These are phyloP conservation scores for Aphis gossypii DNA, from an alignment of 1,140 invertebrate genomes.

Conservation along the genomic window DNA sequence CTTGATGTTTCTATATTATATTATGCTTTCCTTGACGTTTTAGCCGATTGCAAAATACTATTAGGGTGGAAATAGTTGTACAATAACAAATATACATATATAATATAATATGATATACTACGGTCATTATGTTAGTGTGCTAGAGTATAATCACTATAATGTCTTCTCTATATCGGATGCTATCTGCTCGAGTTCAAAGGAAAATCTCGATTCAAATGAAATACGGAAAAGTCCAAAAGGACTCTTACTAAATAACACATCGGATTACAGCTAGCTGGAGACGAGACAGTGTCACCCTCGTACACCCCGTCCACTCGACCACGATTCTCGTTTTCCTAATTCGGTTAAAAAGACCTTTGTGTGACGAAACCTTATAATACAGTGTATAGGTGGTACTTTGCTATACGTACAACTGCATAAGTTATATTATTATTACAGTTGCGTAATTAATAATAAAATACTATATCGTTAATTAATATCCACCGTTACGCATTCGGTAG, in stretches of 20 bases:
- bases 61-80: neutral
- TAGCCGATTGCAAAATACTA: neutral
- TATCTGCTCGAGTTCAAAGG: slow-evolving; percentile 31
- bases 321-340: neutral
- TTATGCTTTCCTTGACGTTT: neutral
- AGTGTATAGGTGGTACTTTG: neutral
- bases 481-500: neutral
- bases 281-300: neutral
- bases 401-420: neutral
- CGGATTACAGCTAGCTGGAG: neutral
- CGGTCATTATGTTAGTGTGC: neutral
- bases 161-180: neutral
- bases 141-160: neutral
- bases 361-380: neutral
- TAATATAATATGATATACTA: neutral
- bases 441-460: slow-evolving; percentile 18
- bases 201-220: neutral
- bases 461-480: neutral
- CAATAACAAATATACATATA: neutral
- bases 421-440: neutral
- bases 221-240: neutral
- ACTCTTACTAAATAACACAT: slow-evolving; percentile 19
- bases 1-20: neutral
- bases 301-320: neutral
- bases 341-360: neutral